These are phyloP conservation scores for Mimas tiliae DNA, from an alignment of 2,888 invertebrate species.

Conservation along the genomic window DNA sequence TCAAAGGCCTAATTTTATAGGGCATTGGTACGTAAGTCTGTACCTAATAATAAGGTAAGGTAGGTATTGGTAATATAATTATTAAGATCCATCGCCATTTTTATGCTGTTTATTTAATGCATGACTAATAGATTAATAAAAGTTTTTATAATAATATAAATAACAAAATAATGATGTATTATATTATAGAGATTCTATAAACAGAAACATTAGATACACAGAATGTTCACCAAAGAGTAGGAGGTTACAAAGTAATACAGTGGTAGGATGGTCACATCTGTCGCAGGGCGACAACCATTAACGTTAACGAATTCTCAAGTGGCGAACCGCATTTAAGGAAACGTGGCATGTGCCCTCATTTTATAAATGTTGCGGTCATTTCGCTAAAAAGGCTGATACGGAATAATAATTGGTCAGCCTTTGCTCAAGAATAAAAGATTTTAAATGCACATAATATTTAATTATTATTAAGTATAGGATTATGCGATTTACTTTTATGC, in stretches of 20 bases:
- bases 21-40: background rate
- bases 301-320: slow-evolving; percentile 13
- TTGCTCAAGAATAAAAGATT: too few species aligned
- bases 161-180: too few species aligned
- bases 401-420: background rate
- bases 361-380: background rate
- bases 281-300: slow-evolving; percentile 26
- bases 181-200: too few species aligned
- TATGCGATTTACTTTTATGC: too few species aligned
- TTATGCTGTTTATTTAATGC: background rate
- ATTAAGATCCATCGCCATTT: slow-evolving; percentile 4
- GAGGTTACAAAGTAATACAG: background rate
- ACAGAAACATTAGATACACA: background rate
- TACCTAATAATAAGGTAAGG: slow-evolving; percentile 13
- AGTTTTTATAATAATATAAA: background rate
- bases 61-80: slow-evolving; percentile 28
- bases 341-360: background rate
- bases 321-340: slow-evolving; percentile 9
- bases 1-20: slow-evolving; percentile 21
- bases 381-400: background rate
- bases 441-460: too few species aligned
- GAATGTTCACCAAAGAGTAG: background rate
- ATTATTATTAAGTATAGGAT: too few species aligned
- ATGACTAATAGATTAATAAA: too few species aligned
- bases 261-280: slow-evolving; percentile 29